Base-by-base conservation (phyloP, 2,888 invertebrate species). In the Chrysina gloriosa region DNA sequence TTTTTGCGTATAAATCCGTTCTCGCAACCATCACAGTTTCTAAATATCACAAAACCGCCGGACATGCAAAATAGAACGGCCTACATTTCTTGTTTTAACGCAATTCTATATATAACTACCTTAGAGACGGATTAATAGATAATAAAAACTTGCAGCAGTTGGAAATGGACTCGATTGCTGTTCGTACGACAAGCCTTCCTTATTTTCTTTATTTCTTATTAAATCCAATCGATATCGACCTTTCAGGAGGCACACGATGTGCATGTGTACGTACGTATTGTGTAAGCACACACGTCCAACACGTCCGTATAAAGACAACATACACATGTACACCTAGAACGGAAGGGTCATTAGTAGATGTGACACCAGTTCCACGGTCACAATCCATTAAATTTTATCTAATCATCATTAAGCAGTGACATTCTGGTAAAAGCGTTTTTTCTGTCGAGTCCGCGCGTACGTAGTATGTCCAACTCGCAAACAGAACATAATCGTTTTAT, bases 301-400 rank as follows among this genome's bases (percentile, higher is more conserved):
- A 36, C 6, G 11, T 48, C n/a, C 21, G 23, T 47, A 47, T 23
- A 21, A 0, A 47, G 21, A 23, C 7, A 23, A 21, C 21, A 48
- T 3, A 23, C 11, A 48, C 7, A 25, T 36, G 11, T 7, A 56
- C 21, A 6, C 36, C 19, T 23, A 56, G 36, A 36, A 11, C 42
- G 42, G 19, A n/a, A n/a, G 21, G 56, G 54, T 52, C 65, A 65
- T 65, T 65, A 65, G 65, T 39, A 42, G 23, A 65, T 45, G 50
- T 65, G 65, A 39, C 52, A 48, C 34, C 31, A 39, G 31, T 45
- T 42, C 48, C 50, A 63, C 34, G 63, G 63, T 63, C 63, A 63
- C 65, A 52, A 54, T 23, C 39, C 65, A 65, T 65, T 65, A 65
- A 36, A 31, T 65, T 56, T 65, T 65, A 65, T 65, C 65, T 65